These are phyloP conservation scores for Phyllotreta cruciferae DNA, from an alignment of 2,888 invertebrate species.

Conservation along the genomic window DNA sequence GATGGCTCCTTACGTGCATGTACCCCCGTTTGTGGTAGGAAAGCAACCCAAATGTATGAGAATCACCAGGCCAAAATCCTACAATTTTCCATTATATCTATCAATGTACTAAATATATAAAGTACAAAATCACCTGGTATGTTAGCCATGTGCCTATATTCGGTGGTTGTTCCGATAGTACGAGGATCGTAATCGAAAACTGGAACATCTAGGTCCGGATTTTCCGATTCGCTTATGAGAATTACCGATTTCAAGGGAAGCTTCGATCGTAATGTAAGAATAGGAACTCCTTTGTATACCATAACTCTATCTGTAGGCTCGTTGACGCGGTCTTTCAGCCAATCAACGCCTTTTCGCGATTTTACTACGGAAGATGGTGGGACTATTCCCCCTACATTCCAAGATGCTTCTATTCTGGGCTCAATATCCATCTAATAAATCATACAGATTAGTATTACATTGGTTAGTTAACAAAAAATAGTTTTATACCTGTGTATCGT, in stretches of 20 bases:
- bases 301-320: constrained; percentile 71
- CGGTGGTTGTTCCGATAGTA: constrained; percentile 65
- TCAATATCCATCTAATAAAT: constrained; percentile 73
- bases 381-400: constrained; percentile 79
- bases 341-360: constrained; percentile 49
- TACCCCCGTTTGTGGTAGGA: constrained; percentile 76
- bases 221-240: constrained; percentile 64
- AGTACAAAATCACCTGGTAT: constrained; percentile 69
- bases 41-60: constrained; percentile 77
- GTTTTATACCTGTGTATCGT: constrained; percentile 67
- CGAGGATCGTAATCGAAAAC: constrained; percentile 68
- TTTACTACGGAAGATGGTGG: constrained; percentile 62
- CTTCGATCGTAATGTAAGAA: constrained; percentile 68
- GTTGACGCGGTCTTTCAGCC: constrained; percentile 60
- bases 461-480: constrained; percentile 35
- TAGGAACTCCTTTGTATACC: constrained; percentile 74
- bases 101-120: background rate
- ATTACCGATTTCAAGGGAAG: constrained; percentile 73
- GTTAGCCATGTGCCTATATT: constrained; percentile 72
- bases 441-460: constrained; percentile 34
- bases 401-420: constrained; percentile 85
- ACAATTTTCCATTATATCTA: constrained; percentile 44
- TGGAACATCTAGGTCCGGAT: constrained; percentile 66
- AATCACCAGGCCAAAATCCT: constrained; percentile 88
- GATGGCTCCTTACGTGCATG: constrained; percentile 61